Evolutionary conservation across 2,888 invertebrate species (phyloP).

Genomic region (Drosophila algonquin): DNA sequence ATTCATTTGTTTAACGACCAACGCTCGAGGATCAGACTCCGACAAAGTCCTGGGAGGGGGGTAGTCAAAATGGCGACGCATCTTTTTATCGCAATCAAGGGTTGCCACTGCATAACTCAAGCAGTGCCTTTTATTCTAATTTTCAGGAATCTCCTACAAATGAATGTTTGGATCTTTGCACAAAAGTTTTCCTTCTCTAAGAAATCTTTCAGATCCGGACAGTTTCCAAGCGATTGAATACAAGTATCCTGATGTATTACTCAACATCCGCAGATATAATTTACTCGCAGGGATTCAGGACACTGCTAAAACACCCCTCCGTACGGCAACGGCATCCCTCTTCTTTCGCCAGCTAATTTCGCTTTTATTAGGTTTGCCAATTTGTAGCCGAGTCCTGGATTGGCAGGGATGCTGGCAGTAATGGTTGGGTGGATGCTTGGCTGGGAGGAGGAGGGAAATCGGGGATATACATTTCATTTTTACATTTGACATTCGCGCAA

Average conservation of each 20-base stretch:
- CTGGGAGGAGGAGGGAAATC: slow-evolving; percentile 29
- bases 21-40: slow-evolving; percentile 41
- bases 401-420: slow-evolving; percentile 18
- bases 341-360: slow-evolving; percentile 65
- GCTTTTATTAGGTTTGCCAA: slow-evolving; percentile 74
- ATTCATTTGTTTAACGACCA: slow-evolving; percentile 83
- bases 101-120: not conserved
- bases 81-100: slow-evolving; percentile 41
- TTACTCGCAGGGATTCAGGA: not conserved
- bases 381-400: slow-evolving; percentile 48
- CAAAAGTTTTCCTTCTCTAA: not conserved
- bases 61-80: slow-evolving; percentile 57
- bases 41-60: slow-evolving; percentile 1
- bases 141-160: not conserved
- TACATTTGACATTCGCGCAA: slow-evolving; percentile 70
- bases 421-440: slow-evolving; percentile 11
- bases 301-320: slow-evolving; percentile 6
- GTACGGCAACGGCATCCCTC: not conserved
- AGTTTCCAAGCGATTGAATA: slow-evolving; percentile 8
- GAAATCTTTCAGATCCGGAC: not conserved
- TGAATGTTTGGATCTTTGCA: not conserved
- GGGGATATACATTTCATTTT: slow-evolving; percentile 46
- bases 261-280: slow-evolving; percentile 31
- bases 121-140: not conserved
- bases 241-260: slow-evolving; percentile 24